These are phyloP conservation scores for Capitulum mitella DNA, from an alignment of 2,888 invertebrate genomes.

Conservation along the genomic window DNA sequence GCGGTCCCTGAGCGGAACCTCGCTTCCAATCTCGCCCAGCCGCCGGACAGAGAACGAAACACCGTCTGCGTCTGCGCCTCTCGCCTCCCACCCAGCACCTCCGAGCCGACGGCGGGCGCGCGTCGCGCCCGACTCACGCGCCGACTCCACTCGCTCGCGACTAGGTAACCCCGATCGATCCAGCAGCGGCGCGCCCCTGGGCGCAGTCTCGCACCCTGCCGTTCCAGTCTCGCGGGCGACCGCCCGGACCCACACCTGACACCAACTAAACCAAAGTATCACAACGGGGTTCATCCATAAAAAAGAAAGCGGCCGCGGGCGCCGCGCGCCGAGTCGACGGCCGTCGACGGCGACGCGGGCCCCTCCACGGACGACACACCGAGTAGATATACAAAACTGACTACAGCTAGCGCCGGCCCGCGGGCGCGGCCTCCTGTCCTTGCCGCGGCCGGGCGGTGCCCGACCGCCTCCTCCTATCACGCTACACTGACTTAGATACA, in stretches of 20 bases:
- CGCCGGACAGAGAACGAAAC: neutral
- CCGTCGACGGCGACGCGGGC: neutral
- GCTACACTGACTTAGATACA: slow-evolving; percentile 22
- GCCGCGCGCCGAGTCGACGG: neutral
- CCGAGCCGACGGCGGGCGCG: no score
- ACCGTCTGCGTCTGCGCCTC: neutral
- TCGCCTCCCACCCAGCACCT: neutral
- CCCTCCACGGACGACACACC: neutral
- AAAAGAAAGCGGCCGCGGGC: neutral
- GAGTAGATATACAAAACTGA: neutral
- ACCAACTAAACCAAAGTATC: neutral
- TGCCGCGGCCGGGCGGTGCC: neutral
- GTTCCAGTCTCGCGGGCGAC: neutral
- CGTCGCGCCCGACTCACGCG: neutral
- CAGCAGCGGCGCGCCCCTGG: neutral
- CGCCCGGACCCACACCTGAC: neutral
- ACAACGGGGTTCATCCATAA: slow-evolving; percentile 9
- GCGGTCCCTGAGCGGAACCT: neutral
- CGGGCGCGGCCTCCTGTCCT: neutral
- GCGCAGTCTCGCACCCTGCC: neutral
- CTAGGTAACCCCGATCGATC: neutral
- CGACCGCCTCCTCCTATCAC: neutral
- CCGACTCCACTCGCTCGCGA: neutral
- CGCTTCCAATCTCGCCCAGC: neutral
- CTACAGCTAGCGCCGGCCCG: neutral